Conservation (phyloP, 2,797 vertebrate genomes). For the Ctenopoma kingsleyae region DNA sequence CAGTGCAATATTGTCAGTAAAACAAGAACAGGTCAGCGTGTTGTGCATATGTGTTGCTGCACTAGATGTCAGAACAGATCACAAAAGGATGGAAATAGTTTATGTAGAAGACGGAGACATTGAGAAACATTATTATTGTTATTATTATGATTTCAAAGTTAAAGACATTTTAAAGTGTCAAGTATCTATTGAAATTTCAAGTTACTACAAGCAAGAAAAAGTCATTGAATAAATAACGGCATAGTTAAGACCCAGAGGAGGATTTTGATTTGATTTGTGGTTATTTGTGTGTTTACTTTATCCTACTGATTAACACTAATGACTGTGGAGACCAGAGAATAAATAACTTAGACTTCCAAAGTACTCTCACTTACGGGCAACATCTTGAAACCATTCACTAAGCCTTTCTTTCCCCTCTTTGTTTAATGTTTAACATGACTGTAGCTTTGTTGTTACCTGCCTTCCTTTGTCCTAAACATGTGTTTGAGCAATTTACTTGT, state of each 20-base stretch:
- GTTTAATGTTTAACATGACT: neutral
- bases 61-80: too few relatives aligned
- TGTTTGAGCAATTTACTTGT: neutral
- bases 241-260: neutral
- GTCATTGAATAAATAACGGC: neutral
- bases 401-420: conserved; percentile 18
- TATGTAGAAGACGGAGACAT: neutral
- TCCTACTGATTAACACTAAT: neutral
- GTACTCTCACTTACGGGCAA: neutral
- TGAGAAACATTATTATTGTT: neutral
- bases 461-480: neutral
- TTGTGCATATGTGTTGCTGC: neutral
- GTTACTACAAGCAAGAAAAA: neutral
- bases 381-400: neutral
- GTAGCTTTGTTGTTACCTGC: neutral
- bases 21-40: neutral
- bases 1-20: conserved; percentile 3
- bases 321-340: conserved; percentile 10
- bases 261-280: neutral
- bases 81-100: neutral
- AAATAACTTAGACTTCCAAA: neutral
- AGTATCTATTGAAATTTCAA: neutral
- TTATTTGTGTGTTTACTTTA: neutral
- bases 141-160: neutral
- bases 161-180: neutral